Conservation (phyloP, 2,888 invertebrate species). For the Liodrosophila aerea region DNA sequence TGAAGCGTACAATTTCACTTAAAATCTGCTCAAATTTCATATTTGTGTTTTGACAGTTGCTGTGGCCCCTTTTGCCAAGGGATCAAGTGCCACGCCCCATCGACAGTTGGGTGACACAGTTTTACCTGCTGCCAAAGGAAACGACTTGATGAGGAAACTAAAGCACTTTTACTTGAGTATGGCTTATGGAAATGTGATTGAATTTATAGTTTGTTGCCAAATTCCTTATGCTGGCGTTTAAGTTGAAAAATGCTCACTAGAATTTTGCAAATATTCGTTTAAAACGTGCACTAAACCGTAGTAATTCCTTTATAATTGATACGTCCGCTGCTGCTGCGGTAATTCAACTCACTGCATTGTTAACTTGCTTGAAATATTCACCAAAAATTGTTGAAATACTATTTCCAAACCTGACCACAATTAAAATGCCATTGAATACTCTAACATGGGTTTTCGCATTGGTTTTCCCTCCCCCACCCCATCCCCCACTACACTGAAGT, state of each 20-base stretch:
- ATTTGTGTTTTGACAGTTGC: slow-evolving; percentile 62
- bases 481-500: background rate
- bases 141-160: no score
- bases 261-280: no score
- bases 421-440: slow-evolving; percentile 61
- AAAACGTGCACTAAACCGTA: background rate
- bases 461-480: slow-evolving; percentile 7
- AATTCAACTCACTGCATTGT: background rate
- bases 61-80: no score
- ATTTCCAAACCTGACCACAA: slow-evolving; percentile 51
- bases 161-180: no score
- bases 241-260: no score
- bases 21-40: slow-evolving; percentile 68
- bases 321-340: slow-evolving; percentile 10
- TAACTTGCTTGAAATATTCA: slow-evolving; percentile 17
- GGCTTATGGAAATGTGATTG: no score
- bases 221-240: no score
- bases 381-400: slow-evolving; percentile 23
- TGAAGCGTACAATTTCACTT: slow-evolving; percentile 42
- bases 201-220: no score
- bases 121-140: slow-evolving; percentile 13
- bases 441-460: slow-evolving; percentile 38
- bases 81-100: slow-evolving; percentile 21
- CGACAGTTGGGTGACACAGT: slow-evolving; percentile 45
- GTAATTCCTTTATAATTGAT: slow-evolving; percentile 21